Evolutionary conservation across 2,888 invertebrate genomes (phyloP), one percentile per base, ranked within the genome.

Genomic region (Uropetala carovei): DNA sequence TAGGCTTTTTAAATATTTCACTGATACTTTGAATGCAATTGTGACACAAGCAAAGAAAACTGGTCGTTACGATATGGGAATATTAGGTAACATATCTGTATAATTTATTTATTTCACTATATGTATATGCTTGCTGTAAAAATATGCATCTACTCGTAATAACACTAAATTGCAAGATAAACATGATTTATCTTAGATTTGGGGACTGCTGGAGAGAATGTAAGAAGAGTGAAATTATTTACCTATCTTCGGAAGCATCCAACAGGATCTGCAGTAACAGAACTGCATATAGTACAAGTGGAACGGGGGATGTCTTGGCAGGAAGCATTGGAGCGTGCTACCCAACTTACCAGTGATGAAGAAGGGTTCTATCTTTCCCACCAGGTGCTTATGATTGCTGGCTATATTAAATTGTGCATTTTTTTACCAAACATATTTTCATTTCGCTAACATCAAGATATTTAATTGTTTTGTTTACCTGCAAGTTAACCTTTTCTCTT

Each of bases 1-100:
- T 95, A 96, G 98, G 89, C 95, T 99, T 4, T 99, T 99, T 95
- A 98, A 98, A 94, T 99, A 99, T 95, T 99, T 99, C 95, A 99
- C 99, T 0, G 99, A 99, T 94, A 99, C 99, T 0, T 96, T 99
- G 93, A 96, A 97, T 43, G 98, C 99, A 0, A 98, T 99, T 92
- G 97, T 99, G 93, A 96, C 97, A 92, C 98, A 99, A 95, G 99
- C 99, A 93, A 98, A 99, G 94, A 97, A 98, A 94, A 97, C 98
- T 93, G 99, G 99, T 0, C 97, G 98, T 75, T 99, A 99, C 95
- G 99, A 99, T 96, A 97, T 99, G 95, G 98, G 98, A 93, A 97
- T 98, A 94, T 95, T 97, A 93, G 97, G 97, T 97, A 94, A 94
- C 94, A 93, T 64, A 22, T 64, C 58, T 60, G 92, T 82, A 4